Percentiles rank a stretch among this genome's conserved stretches.
Evolutionary conservation across 2,888 invertebrate species (phyloP).

Genomic region (Terebella lapidaria): DNA sequence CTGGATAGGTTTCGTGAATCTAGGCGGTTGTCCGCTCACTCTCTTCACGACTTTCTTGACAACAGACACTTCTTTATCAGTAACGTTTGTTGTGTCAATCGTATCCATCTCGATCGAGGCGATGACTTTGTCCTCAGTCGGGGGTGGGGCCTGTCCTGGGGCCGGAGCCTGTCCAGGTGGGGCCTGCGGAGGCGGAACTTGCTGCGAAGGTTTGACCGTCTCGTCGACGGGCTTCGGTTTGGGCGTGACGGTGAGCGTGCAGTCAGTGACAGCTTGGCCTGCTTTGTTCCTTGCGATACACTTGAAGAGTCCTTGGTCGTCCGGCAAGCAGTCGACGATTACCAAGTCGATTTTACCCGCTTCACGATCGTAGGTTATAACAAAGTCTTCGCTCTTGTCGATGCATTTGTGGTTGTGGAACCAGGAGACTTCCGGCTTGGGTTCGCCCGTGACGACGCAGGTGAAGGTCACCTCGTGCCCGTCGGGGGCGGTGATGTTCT

Average conservation of each 20-base stretch:
- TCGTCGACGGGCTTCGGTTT: slow-evolving; percentile 10
- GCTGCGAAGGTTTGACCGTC: slow-evolving; percentile 1
- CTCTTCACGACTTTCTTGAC: slow-evolving; percentile 28
- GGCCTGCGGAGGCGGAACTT: slow-evolving; percentile 1
- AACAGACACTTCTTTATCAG: slow-evolving; percentile 17
- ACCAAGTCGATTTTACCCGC: slow-evolving; percentile 47
- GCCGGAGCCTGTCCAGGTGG: neutral
- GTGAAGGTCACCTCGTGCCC: slow-evolving; percentile 45
- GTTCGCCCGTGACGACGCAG: slow-evolving; percentile 45
- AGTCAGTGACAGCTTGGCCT: slow-evolving; percentile 77
- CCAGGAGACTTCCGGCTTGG: slow-evolving; percentile 48
- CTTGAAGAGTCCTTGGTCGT: slow-evolving; percentile 58
- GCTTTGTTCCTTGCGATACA: slow-evolving; percentile 21
- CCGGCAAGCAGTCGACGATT: slow-evolving; percentile 52
- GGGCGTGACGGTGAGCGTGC: slow-evolving; percentile 27
- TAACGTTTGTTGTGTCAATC: slow-evolving; percentile 8
- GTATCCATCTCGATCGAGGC: slow-evolving; percentile 7
- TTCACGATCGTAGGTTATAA: slow-evolving; percentile 46
- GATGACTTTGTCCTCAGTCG: slow-evolving; percentile 8
- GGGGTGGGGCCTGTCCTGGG: neutral
- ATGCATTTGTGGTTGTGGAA: slow-evolving; percentile 52
- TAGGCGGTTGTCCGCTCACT: slow-evolving; percentile 26
- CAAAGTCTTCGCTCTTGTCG: slow-evolving; percentile 50
- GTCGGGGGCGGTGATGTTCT: slow-evolving; percentile 31
- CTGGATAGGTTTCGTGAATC: slow-evolving; percentile 27